Evolutionary conservation across 1,140 invertebrate genomes (phyloP).

Genomic region (Neodiprion fabricii): DNA sequence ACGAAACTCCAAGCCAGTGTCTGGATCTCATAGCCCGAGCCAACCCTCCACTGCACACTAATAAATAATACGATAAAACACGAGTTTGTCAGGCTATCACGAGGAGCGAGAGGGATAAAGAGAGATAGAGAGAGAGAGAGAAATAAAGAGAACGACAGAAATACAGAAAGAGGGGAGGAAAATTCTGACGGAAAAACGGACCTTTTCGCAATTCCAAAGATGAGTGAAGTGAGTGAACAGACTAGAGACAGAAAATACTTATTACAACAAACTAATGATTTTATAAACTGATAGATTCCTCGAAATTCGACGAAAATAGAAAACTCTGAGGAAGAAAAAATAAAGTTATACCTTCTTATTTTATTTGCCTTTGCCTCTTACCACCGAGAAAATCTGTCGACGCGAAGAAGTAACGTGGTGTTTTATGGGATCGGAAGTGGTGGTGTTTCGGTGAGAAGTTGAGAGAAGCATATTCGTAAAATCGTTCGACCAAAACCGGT

Average conservation of each 20-base stretch:
- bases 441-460: neutral
- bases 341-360: neutral
- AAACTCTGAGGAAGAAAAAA: neutral
- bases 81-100: slow-evolving; percentile 60
- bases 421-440: neutral
- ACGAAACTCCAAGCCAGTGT: neutral
- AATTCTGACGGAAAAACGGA: neutral
- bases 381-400: neutral
- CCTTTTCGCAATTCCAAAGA: no score
- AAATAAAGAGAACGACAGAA: neutral
- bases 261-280: no score
- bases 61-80: slow-evolving; percentile 65
- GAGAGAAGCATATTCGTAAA: slow-evolving; percentile 60
- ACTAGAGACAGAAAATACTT: no score
- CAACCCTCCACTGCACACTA: slow-evolving; percentile 21
- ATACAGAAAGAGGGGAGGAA: neutral
- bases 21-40: neutral
- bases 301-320: no score
- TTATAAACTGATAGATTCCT: no score
- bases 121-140: neutral
- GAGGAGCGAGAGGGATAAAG: slow-evolving; percentile 31
- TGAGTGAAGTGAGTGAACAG: no score
- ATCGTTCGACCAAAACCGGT: slow-evolving; percentile 56
- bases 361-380: neutral
- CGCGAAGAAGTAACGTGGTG: neutral